Evolutionary conservation across 2,797 vertebrate species (phyloP), one percentile per base, ranked within the genome.

Genomic region (Sebastiscus albofasciatus): DNA sequence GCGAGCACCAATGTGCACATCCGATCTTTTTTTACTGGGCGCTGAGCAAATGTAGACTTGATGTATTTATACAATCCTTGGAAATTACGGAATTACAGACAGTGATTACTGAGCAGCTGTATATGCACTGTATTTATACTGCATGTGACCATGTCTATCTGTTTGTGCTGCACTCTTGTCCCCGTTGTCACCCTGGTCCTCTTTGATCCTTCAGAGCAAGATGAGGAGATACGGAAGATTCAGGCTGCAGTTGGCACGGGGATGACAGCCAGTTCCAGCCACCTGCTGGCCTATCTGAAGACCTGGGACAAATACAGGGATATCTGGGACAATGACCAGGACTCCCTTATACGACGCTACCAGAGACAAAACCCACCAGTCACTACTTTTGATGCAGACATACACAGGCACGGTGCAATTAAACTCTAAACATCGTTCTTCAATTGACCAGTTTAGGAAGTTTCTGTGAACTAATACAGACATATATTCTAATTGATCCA

Each of bases 241-340:
- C 97, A 97, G 87, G 81, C 91, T 13, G 94, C 95, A 68, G 91
- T 98, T 84, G 92, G 92, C 6, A 83, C 87, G 0, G 97, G 96
- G 18, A 96, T 98, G 96, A 78, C 93, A 18, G 87, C 82, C 71
- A 97, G 95, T 1, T 94, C 94, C 0, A 67, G 76, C 20, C 91
- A 95, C 39, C 94, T 98, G 69, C 95, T 96, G 91, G 81, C 90
- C 34, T 97, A 97, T 90, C 92, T 97, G 79, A 97, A 96, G 90
- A 97, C 92, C 60, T 98, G 97, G 97, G 96, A 97, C 72, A 96
- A 96, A 83, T 96, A 98, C 87, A 92, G 95, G 3, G 94, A 97
- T 83, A 97, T 98, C 91, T 98, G 97, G 97, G 96, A 97, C 81
- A 96, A 96, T 64, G 96, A 97, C 90, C 98, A 98, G 79, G 97